A percentile compares a stretch with the other conserved stretches of the same genome.
Evolutionary conservation across 2,113 vertebrate species (phyloP).

Genomic region (Rutilus rutilus): DNA sequence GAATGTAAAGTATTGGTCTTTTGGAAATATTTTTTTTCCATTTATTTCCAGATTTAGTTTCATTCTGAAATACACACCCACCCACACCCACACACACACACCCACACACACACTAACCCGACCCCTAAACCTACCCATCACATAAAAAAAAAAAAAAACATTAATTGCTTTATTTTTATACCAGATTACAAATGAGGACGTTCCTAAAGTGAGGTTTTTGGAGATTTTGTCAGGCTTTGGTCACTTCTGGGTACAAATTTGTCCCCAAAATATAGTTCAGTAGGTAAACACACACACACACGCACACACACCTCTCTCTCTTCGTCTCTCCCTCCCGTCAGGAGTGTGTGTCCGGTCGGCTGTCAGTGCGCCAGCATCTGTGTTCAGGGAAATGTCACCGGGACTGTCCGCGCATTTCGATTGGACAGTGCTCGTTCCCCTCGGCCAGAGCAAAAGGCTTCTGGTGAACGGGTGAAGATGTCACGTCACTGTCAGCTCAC

Average conservation of each 20-base stretch:
- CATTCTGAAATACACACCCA: not conserved
- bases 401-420: constrained; percentile 68
- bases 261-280: no score
- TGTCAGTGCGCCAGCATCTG: constrained; percentile 78
- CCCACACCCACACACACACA: not conserved
- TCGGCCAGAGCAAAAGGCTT: constrained; percentile 60
- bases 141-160: no score
- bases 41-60: not conserved
- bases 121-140: no score
- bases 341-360: constrained; percentile 73
- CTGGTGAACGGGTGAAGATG: constrained; percentile 73
- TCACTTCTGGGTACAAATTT: no score
- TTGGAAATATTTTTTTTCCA: not conserved
- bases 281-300: not conserved
- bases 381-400: constrained; percentile 77
- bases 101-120: no score
- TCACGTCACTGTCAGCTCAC: constrained; percentile 76
- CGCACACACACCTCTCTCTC: constrained; percentile 15
- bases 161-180: no score
- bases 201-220: no score
- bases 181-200: no score
- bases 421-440: constrained; percentile 68
- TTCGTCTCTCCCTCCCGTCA: constrained; percentile 42
- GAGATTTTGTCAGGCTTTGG: no score
- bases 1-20: not conserved